Percentiles rank a stretch among this genome's conserved stretches.
Conservation (phyloP, 2,113 vertebrate genomes). For the Gasterosteus aculeatus region DNA sequence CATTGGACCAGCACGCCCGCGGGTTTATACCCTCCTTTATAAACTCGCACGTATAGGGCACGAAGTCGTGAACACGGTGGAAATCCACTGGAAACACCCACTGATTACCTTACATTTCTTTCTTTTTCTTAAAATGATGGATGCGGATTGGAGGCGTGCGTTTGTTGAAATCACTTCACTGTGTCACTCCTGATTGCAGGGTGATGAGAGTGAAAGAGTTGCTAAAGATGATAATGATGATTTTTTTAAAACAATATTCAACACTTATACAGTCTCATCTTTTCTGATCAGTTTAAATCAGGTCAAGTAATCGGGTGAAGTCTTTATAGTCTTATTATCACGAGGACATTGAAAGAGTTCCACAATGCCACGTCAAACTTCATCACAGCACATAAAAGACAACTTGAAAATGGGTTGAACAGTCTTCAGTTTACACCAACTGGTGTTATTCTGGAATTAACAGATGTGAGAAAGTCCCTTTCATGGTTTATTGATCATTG, state of each 20-base stretch:
- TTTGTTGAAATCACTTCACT: not conserved
- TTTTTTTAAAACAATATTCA: not conserved
- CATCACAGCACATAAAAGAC: not conserved
- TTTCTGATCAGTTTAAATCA: not conserved
- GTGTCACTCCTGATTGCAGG: conserved; percentile 10
- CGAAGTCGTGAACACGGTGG: not conserved
- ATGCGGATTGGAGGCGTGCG: conserved; percentile 6
- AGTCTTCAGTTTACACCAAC: not conserved
- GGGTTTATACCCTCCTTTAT: conserved; percentile 14
- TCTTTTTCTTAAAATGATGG: not conserved
- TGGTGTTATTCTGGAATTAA: not conserved
- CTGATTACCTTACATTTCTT: not conserved
- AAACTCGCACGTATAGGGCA: not conserved
- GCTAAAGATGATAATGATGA: not conserved
- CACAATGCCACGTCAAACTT: not conserved
- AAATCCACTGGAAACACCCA: not conserved
- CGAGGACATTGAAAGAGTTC: not conserved
- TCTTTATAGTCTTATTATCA: no score
- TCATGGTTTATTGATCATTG: not conserved
- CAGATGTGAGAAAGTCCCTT: not conserved
- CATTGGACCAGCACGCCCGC: conserved; percentile 34
- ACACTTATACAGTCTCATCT: not conserved
- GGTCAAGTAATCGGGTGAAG: not conserved
- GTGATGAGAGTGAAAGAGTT: not conserved
- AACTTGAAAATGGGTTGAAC: not conserved